phyloP scores from a whole-genome alignment of 2,113 vertebrate species.

The Pardalotus punctatus region DNA sequence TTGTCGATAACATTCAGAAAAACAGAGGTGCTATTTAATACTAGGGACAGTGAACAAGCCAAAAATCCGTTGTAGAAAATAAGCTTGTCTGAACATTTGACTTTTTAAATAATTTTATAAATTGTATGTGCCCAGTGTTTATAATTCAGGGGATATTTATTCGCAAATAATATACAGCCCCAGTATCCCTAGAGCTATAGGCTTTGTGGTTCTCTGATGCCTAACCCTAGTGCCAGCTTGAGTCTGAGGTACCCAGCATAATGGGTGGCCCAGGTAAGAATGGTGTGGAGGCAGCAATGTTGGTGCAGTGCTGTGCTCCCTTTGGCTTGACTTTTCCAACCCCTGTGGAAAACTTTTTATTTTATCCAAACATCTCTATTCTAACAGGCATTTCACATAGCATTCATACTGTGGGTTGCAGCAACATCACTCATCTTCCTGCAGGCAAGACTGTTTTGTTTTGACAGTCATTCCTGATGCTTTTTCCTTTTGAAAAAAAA shows the following conservation, averaged over 20 bases:
- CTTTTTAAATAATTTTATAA: neutral
- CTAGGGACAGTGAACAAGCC: neutral
- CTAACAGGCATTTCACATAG: conserved; percentile 15
- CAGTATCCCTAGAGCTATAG: neutral
- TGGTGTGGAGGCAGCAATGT: neutral
- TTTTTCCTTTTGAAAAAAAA: neutral
- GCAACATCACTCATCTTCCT: conserved; percentile 41
- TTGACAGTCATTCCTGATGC: conserved; percentile 31
- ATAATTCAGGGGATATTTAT: neutral
- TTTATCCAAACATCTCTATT: conserved; percentile 31
- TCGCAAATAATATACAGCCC: neutral
- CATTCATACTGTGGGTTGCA: neutral
- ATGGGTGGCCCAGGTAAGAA: neutral
- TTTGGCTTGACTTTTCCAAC: neutral
- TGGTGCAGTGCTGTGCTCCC: neutral
- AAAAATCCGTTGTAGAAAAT: neutral
- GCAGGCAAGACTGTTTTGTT: conserved; percentile 43
- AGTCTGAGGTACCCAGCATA: neutral
- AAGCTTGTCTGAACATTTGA: neutral
- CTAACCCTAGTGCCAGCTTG: neutral
- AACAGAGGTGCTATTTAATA: conserved; percentile 5
- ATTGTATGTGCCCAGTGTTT: neutral
- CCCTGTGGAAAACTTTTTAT: neutral
- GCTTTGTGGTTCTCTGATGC: neutral
- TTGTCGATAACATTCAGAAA: conserved; percentile 23